Base-by-base conservation (phyloP, 2,888 invertebrate species). In the Tenthredo scrophulariae region DNA sequence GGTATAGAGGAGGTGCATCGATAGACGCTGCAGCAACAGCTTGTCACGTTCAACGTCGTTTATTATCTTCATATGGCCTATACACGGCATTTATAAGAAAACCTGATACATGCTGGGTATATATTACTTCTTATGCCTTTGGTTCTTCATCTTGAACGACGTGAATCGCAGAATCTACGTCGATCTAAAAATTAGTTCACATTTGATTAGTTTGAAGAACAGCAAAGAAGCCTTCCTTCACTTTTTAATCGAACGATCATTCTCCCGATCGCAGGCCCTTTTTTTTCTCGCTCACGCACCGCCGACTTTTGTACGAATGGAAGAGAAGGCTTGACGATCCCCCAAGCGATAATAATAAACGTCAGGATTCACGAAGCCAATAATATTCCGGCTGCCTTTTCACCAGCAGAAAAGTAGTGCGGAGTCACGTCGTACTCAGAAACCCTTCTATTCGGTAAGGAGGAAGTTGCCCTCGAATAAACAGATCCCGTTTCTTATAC, bases 401-500 rank as follows among this genome's bases (percentile, higher is more conserved):
- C 43, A 40, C 2, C 37, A 72, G 9, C n/a, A 22, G 54, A 77
- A 50, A 26, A 75, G 7, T 33, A 33, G 74, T 43, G 2, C 26
- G 46, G 18, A 50, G 46, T 43, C 26, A 29, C 75, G 46, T 18
- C 15, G 37, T 80, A 29, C 6, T 37, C 37, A 40, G 80, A 80
- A 80, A 80, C 80, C 80, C 58, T 80, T 62, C 80, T 29, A 13
- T n/a, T 15, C 10, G 15, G 18, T 22, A 13, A 77, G 18, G 58
- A 80, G 62, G 80, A 62, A 62, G 80, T 80, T 22, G 29, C 7
- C 46, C 22, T 50, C 13, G 33, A 5, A 62, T 80, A 58, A 62
- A 80, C 62, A 80, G 58, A 80, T 80, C 62, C 80, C 80, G 80
- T 80, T 80, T 80, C 62, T 37, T 22, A 22, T 72, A 40, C 10